Base-by-base conservation (phyloP, 2,888 invertebrate genomes). In the Cephonodes hylas region DNA sequence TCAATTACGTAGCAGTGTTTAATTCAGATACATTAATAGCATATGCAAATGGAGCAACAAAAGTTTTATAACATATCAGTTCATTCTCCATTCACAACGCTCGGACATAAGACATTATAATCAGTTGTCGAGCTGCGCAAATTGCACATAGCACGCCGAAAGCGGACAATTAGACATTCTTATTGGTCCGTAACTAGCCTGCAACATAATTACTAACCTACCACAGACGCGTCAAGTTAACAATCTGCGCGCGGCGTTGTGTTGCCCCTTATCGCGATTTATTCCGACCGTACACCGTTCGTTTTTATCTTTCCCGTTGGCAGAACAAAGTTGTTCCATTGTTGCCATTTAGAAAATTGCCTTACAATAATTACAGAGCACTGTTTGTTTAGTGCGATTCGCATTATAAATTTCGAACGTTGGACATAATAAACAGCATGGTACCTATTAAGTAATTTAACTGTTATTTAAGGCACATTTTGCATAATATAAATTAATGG, bases 271-370 rank as follows among this genome's bases (percentile, higher is more conserved):
- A 74, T 74, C 74, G 70, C 71, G 71, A 70, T 73, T 65, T 62
- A 66, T 66, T 66, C 66, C 64, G n/a, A 58, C 44, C 66, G 64
- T 70, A 66, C 68, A 69, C 71, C 68, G 69, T 71, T 67, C 58
- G 63, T 48, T 62, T 65, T 70, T 75, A 74, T 74, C 72, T 75
- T 75, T 76, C 73, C 68, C 66, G 64, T 70, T 64, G 63, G 68
- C 63, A 58, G 68, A 69, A 63, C 73, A 66, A 62, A 64, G 62
- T 61, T 61, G 70, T 65, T 73, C 63, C 70, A 65, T 71, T 68
- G 66, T 68, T 69, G 70, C 65, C 64, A 71, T 73, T 74, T 68
- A 73, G 69, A 74, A 72, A 74, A 73, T 72, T 67, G 68, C 69
- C 58, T 60, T 53, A 60, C 42, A 22, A 23, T 42, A 58, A 58